Base-by-base conservation (phyloP, 2,888 invertebrate species). In the Lomographa bimaculata region DNA sequence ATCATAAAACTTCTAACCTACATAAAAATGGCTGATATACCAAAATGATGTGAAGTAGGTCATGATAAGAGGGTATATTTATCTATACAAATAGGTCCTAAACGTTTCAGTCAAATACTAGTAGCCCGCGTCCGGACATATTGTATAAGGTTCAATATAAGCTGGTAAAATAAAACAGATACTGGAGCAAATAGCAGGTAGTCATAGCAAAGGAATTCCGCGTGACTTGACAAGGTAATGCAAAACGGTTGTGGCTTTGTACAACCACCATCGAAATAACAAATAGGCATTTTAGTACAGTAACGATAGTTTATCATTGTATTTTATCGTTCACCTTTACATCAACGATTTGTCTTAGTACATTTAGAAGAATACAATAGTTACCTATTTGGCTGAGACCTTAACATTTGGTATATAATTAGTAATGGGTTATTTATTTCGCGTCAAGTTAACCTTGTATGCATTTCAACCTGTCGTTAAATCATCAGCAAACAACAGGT, bases 271-370 rank as follows among this genome's bases (percentile, higher is more conserved):
- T 18, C 34, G 28, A 33, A 12, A 27, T 18, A 34, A 28, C 28
- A 25, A 40, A 40, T 10, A 24, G 17, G 7, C 27, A 7, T 27
- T 33, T 27, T 27, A 20, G 14, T 37, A 7, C 8, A 9, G 12
- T 10, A 19, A 25, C 17, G 1, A 33, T 18, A 9, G 12, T 7
- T 16, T 5, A 19, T 5, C 29, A 30, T 29, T 30, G 25, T 35
- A 19, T 41, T 35, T 19, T 41, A 35, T 35, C 29, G 35, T 14
- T 41, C 41, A 35, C 29, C 35, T 41, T 41, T 29, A 19, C 24
- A 20, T 11, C 20, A 35, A 17, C 35, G 30, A 35, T 41, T 41
- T 41, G 41, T 35, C 25, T 34, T 29, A 32, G 8, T 14, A 25
- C 37, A 34, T 28, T 9, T 28, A 23, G 7, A 18, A 27, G 35